Conservation (phyloP, 2,797 vertebrate genomes). For the Varecia variegata region DNA sequence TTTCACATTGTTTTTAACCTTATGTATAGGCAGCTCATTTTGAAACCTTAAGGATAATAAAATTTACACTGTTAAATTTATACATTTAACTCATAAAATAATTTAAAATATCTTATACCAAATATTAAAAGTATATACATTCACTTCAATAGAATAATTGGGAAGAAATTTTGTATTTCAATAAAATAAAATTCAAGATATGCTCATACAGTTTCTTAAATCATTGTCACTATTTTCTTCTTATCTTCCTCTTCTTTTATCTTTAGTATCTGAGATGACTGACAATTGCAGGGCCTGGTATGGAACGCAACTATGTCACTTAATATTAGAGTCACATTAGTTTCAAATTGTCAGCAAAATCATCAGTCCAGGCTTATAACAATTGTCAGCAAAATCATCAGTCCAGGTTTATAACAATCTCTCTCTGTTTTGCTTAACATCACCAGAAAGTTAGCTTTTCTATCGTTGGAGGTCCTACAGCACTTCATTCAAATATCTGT, state of each 20-base stretch:
- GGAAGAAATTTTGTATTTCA: neutral
- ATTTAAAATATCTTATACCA: neutral
- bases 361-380: fast-evolving
- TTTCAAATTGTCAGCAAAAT: neutral
- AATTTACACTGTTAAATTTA: neutral
- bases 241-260: neutral
- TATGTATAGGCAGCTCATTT: neutral
- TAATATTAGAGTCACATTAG: neutral
- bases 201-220: neutral
- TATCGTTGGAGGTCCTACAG: neutral
- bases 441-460: neutral
- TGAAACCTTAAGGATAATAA: neutral
- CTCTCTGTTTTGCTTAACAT: neutral
- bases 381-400: no score
- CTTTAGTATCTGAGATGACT: neutral
- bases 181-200: neutral
- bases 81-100: neutral
- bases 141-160: neutral
- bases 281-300: neutral
- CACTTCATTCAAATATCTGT: neutral
- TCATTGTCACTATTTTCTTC: neutral
- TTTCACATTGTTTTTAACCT: neutral
- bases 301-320: neutral
- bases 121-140: neutral
- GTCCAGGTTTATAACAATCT: fast-evolving